A percentile compares a stretch with the other conserved stretches of the same genome.
These are phyloP conservation scores for Notechis scutatus DNA, from an alignment of 2,113 vertebrate genomes.

Conservation along the genomic window DNA sequence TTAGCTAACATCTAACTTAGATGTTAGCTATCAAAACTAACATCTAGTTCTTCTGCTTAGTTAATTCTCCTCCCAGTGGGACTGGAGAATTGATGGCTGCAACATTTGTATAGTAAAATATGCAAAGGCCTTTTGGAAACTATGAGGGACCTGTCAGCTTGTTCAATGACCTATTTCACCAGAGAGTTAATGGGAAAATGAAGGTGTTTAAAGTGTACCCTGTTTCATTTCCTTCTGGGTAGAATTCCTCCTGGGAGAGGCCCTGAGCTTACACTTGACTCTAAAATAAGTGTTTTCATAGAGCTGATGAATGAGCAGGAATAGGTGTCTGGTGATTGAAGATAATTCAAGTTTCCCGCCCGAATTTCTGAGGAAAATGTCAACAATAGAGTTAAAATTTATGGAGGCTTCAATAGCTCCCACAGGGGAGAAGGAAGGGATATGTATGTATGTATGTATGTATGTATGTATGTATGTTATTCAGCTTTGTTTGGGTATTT, in stretches of 20 bases:
- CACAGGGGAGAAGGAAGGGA: neutral
- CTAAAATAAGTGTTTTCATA: neutral
- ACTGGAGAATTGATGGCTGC: neutral
- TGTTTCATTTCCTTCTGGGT: neutral
- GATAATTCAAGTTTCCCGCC: neutral
- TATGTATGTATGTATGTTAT: too few species aligned
- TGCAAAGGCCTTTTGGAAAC: neutral
- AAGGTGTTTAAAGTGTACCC: neutral
- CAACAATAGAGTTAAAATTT: neutral
- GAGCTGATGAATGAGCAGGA: neutral
- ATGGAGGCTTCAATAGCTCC: neutral
- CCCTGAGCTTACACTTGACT: neutral
- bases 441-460: too few species aligned
- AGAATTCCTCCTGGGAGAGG: neutral
- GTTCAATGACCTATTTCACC: neutral
- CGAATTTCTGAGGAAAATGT: neutral
- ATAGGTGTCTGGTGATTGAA: neutral
- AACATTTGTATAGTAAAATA: neutral
- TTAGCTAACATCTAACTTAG: too few species aligned
- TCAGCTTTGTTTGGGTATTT: too few species aligned
- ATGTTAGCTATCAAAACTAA: neutral
- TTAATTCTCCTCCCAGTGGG: neutral
- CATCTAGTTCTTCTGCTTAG: neutral
- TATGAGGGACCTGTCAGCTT: neutral
- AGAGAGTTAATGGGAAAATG: neutral